Evolutionary conservation across 2,888 invertebrate species (phyloP).

Genomic region (Allacma fusca): DNA sequence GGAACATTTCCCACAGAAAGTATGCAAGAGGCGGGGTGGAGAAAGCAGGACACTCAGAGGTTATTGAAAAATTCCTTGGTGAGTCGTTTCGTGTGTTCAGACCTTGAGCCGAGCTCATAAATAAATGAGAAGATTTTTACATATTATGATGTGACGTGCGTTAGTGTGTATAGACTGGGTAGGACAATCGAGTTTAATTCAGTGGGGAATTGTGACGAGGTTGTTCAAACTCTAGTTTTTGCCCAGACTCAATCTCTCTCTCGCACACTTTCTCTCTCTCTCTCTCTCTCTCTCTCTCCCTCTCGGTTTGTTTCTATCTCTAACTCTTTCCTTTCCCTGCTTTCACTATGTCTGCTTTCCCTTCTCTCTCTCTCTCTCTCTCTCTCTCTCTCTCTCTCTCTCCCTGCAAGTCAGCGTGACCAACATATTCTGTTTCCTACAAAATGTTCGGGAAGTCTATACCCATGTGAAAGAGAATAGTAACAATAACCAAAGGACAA

Average conservation of each 20-base stretch:
- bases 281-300: neutral
- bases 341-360: too few species aligned
- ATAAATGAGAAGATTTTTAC: constrained; percentile 42
- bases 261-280: neutral
- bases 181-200: constrained; percentile 42
- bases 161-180: neutral
- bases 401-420: too few species aligned
- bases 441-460: too few species aligned
- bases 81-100: constrained; percentile 32
- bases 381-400: too few species aligned
- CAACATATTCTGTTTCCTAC: too few species aligned
- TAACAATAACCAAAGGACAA: too few species aligned
- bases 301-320: neutral
- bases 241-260: neutral
- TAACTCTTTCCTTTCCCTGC: neutral
- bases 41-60: neutral
- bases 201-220: constrained; percentile 30
- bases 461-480: too few species aligned
- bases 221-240: neutral
- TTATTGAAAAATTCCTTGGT: constrained; percentile 43
- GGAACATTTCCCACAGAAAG: too few species aligned
- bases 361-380: too few species aligned
- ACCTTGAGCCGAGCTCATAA: constrained; percentile 33
- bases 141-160: constrained; percentile 33
- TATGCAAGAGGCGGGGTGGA: neutral